Conservation (phyloP, 2,888 invertebrate genomes). For the Diarsia rubi region DNA sequence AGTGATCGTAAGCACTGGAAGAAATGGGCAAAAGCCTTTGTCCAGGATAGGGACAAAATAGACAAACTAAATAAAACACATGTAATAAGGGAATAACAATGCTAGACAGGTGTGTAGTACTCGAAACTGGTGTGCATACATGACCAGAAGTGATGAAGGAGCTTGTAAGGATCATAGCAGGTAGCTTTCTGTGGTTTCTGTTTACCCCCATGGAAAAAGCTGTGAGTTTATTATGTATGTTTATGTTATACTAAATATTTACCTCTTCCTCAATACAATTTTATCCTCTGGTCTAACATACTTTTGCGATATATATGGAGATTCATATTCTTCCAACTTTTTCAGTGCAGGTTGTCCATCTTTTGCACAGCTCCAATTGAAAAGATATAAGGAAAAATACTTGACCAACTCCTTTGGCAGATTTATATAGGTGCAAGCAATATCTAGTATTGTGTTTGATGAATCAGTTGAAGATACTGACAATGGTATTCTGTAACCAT, state of each 20-base stretch:
- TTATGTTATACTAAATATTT: slow-evolving; percentile 24
- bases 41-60: too few relatives aligned
- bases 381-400: slow-evolving; percentile 97
- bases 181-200: too few relatives aligned
- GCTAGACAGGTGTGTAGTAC: too few relatives aligned
- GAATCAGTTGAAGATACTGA: slow-evolving; percentile 95
- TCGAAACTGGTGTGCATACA: too few relatives aligned
- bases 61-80: too few relatives aligned
- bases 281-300: slow-evolving; percentile 93
- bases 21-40: too few relatives aligned
- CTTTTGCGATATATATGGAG: slow-evolving; percentile 97
- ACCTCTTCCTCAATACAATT: slow-evolving; percentile 97
- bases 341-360: slow-evolving; percentile 94
- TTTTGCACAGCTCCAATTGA: slow-evolving; percentile 94
- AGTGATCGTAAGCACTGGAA: too few relatives aligned
- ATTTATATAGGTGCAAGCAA: slow-evolving; percentile 95
- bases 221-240: too few relatives aligned
- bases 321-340: slow-evolving; percentile 98
- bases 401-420: slow-evolving; percentile 95
- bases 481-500: slow-evolving; percentile 96
- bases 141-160: too few relatives aligned
- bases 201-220: too few relatives aligned
- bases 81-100: neutral
- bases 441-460: slow-evolving; percentile 95
- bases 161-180: too few relatives aligned